A percentile compares a stretch with the other conserved stretches of the same genome.
phyloP scores from a whole-genome alignment of 1,140 invertebrate genomes.

The Macrosteles quadrilineatus region DNA sequence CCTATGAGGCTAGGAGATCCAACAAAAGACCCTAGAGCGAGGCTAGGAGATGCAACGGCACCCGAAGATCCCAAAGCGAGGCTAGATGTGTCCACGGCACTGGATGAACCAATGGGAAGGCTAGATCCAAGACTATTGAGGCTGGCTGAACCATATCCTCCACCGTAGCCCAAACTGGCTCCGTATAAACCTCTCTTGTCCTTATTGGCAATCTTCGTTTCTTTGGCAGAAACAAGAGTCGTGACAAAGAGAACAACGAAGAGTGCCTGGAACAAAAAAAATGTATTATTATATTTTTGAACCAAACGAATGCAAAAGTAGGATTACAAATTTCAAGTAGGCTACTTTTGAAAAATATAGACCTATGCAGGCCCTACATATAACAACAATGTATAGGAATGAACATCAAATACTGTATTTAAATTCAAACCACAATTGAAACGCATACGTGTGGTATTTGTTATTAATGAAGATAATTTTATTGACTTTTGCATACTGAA shows the following conservation, averaged over 20 bases:
- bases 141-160: neutral
- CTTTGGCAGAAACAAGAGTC: neutral
- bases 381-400: too few species aligned
- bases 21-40: neutral
- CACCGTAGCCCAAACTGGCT: constrained; percentile 11
- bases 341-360: too few species aligned
- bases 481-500: too few species aligned
- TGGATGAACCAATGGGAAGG: too few species aligned
- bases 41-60: neutral
- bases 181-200: constrained; percentile 28
- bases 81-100: neutral
- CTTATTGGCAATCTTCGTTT: neutral
- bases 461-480: too few species aligned
- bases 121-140: neutral
- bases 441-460: too few species aligned
- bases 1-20: neutral
- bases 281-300: too few species aligned
- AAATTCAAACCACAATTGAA: too few species aligned
- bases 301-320: too few species aligned
- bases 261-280: neutral
- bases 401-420: too few species aligned
- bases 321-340: too few species aligned
- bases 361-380: too few species aligned
- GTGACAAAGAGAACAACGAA: neutral
- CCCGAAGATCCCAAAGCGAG: neutral